Percentiles rank a stretch among this genome's conserved stretches.
Conservation (phyloP, 2,888 invertebrate genomes). For the Phymatocera aterrima region DNA sequence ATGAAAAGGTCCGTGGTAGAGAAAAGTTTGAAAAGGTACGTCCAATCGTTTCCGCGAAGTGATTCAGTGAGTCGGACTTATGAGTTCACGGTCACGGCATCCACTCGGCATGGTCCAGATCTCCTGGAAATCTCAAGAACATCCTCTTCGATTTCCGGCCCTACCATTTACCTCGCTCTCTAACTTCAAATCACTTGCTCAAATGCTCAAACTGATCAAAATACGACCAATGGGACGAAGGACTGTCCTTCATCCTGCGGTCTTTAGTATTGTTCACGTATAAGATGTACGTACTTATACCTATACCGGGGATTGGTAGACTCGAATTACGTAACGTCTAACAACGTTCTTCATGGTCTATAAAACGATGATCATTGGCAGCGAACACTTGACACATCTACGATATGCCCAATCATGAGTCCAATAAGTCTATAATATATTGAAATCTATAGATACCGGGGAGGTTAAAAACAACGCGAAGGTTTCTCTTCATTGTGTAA, state of each 20-base stretch:
- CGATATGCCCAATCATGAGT: too few relatives aligned
- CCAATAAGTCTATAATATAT: neutral
- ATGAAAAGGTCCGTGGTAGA: slow-evolving; percentile 14
- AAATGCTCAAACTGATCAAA: neutral
- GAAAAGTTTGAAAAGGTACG: slow-evolving; percentile 16
- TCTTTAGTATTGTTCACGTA: neutral
- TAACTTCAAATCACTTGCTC: slow-evolving; percentile 19
- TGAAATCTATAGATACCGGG: too few relatives aligned
- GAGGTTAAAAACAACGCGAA: too few relatives aligned
- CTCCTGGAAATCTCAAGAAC: slow-evolving; percentile 14
- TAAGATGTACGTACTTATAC: too few relatives aligned
- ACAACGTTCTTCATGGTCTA: too few relatives aligned
- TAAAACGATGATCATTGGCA: too few relatives aligned
- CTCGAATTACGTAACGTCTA: too few relatives aligned
- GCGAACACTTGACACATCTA: too few relatives aligned
- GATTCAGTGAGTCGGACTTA: slow-evolving; percentile 28
- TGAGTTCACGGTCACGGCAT: slow-evolving; percentile 30
- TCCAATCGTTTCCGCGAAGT: slow-evolving; percentile 21
- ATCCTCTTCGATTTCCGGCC: slow-evolving; percentile 40
- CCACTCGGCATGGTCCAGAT: slow-evolving; percentile 13
- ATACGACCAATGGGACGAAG: neutral
- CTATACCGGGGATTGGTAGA: too few relatives aligned
- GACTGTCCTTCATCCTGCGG: neutral
- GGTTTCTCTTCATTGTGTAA: too few relatives aligned
- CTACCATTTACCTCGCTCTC: slow-evolving; percentile 26